phyloP scores from a whole-genome alignment of 2,888 invertebrate genomes.

The Caenorhabditis zanzibari region DNA sequence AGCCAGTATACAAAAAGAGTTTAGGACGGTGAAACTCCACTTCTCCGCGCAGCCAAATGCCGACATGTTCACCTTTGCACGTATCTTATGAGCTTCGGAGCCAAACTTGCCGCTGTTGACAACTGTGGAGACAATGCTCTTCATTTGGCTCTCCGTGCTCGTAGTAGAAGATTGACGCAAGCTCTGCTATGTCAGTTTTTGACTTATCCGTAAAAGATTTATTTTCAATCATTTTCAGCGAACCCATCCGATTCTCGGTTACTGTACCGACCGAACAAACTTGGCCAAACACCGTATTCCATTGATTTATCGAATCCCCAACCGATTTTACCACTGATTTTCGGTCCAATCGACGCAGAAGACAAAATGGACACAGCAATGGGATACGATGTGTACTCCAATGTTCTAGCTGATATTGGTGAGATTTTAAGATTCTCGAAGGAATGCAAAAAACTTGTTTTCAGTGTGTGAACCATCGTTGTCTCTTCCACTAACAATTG shows the following conservation, averaged over 20 bases:
- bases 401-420: slow-evolving; percentile 81
- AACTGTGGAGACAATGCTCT: slow-evolving; percentile 92
- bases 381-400: slow-evolving; percentile 87
- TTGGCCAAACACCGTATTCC: slow-evolving; percentile 97
- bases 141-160: slow-evolving; percentile 96
- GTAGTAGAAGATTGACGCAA: slow-evolving; percentile 87
- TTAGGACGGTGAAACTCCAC: slow-evolving; percentile 94
- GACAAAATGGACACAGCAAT: slow-evolving; percentile 92
- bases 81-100: slow-evolving; percentile 88
- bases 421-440: neutral
- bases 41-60: slow-evolving; percentile 92
- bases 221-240: slow-evolving; percentile 54
- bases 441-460: slow-evolving; percentile 7
- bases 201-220: neutral
- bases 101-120: slow-evolving; percentile 91
- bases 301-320: slow-evolving; percentile 89
- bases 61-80: slow-evolving; percentile 94
- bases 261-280: slow-evolving; percentile 79
- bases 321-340: slow-evolving; percentile 83
- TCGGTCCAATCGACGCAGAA: slow-evolving; percentile 85
- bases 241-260: slow-evolving; percentile 80
- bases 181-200: slow-evolving; percentile 87
- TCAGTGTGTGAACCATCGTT: slow-evolving; percentile 95
- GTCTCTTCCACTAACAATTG: slow-evolving; percentile 97
- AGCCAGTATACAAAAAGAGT: neutral